Conservation (phyloP, 1,140 invertebrate genomes). For the Pachyrhynchus sulphureomaculatus region DNA sequence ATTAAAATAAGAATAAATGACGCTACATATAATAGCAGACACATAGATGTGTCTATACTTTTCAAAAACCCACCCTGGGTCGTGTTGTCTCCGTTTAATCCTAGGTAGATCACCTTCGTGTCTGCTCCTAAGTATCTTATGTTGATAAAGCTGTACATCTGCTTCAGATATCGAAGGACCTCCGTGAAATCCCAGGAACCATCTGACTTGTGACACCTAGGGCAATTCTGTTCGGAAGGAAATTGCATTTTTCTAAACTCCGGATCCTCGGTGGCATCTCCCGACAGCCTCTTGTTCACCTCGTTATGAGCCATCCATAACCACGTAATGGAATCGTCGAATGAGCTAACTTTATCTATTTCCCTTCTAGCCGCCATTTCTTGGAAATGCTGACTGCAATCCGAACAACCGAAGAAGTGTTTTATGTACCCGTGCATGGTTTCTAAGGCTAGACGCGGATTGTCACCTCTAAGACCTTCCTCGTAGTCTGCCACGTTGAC, state of each 20-base stretch:
- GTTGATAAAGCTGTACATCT: conserved; percentile 63
- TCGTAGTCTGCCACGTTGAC: conserved; percentile 68
- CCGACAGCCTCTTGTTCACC: conserved; percentile 84
- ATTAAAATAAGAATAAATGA: conserved; percentile 70
- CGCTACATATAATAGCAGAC: conserved; percentile 69
- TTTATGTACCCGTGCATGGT: conserved; percentile 88
- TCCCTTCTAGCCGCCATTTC: conserved; percentile 71
- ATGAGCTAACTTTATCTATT: conserved; percentile 66
- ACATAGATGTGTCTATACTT: conserved; percentile 67
- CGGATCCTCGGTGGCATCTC: conserved; percentile 89
- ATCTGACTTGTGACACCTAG: conserved; percentile 63
- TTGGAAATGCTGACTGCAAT: conserved; percentile 88
- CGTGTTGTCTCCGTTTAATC: conserved; percentile 12
- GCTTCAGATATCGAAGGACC: conserved; percentile 74
- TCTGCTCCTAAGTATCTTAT: conserved; percentile 48
- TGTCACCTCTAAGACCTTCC: conserved; percentile 48
- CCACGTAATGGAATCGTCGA: conserved; percentile 84
- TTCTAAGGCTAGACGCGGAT: conserved; percentile 69
- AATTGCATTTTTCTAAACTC: conserved; percentile 88
- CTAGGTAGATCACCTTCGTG: conserved; percentile 40
- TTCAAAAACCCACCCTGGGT: conserved; percentile 52
- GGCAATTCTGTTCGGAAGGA: conserved; percentile 70
- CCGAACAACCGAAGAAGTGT: conserved; percentile 91
- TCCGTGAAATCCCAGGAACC: conserved; percentile 68
- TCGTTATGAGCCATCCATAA: conserved; percentile 94